Base-by-base conservation (phyloP, 2,888 invertebrate species). In the Myathropa florea region DNA sequence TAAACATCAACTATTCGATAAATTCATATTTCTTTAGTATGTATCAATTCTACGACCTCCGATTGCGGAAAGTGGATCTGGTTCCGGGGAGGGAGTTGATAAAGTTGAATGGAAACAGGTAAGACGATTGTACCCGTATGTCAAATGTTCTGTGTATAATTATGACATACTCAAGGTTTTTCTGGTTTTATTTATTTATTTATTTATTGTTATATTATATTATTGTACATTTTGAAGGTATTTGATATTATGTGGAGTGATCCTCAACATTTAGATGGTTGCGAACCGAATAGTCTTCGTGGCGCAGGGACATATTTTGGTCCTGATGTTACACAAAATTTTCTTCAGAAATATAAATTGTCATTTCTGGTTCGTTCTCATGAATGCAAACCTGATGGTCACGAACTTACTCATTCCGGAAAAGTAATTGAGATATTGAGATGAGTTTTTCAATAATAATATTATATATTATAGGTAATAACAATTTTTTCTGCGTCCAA, bases 401-500 rank as follows among this genome's bases (percentile, higher is more conserved):
- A 97, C 91, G 98, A 98, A 93, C 95, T 97, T 89, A 94, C 95
- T 71, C 98, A 98, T 90, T 95, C 96, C 91, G 95, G 96, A 90
- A 96, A 96, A 93, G 97, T 97, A 92, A 93, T 93, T 70, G 1
- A 28, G 4, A 46, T 2, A 46, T 18, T 18, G 7, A 4, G n/a
- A 18, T 18, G 18, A 23, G 28, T 30, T 57, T 26, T 9, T 10
- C 14, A 26, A 12, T 14, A 55, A 21, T 26, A 18, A 55, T 61
- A 21, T n/a, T 26, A 33, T 57, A 14, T 89, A 88, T 83, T 0
- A 1, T 93, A 97, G 97, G 97, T 97, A 70, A 95, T 98, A 90
- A 98, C 98, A 59, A 96, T 98, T 89, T 98, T 98, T 93, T 98
- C 98, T 1, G 98, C 98, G 2, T 98, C 98, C n/a, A 98, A 98